A percentile compares a stretch with the other conserved stretches of the same genome.
Evolutionary conservation across 2,888 invertebrate genomes (phyloP).

Genomic region (Acleris cristana): DNA sequence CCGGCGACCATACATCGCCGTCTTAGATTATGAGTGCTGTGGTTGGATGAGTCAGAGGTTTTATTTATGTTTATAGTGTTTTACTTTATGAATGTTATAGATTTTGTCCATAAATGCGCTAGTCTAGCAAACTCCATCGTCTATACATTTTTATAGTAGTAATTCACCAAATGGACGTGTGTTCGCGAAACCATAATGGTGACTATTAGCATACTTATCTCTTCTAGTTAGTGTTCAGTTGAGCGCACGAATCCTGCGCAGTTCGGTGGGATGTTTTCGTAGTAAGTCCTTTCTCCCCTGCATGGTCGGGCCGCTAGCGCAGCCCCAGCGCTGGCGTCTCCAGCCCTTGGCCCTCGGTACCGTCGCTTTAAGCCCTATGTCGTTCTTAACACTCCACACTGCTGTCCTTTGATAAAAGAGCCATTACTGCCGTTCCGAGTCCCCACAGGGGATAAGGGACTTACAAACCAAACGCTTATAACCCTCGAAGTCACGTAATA

Average conservation of each 20-base stretch:
- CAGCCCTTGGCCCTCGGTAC: slow-evolving; percentile 1
- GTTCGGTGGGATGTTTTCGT: slow-evolving; percentile 56
- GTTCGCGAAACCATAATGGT: slow-evolving; percentile 65
- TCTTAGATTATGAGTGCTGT: slow-evolving; percentile 69
- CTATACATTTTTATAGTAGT: slow-evolving; percentile 75
- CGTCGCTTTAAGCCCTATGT: not conserved
- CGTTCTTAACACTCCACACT: slow-evolving; percentile 23
- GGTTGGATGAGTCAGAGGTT: slow-evolving; percentile 81
- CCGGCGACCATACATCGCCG: slow-evolving; percentile 57
- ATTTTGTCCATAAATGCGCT: slow-evolving; percentile 69
- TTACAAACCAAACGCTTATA: slow-evolving; percentile 49
- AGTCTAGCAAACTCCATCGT: slow-evolving; percentile 78
- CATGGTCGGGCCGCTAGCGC: slow-evolving; percentile 47
- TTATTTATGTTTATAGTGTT: slow-evolving; percentile 65
- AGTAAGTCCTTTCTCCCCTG: slow-evolving; percentile 72
- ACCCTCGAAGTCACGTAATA: slow-evolving; percentile 39
- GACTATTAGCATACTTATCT: slow-evolving; percentile 78
- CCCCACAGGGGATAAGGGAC: slow-evolving; percentile 60
- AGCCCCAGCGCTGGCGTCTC: slow-evolving; percentile 13
- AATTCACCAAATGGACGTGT: slow-evolving; percentile 66
- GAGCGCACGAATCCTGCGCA: slow-evolving; percentile 65
- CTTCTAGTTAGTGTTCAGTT: slow-evolving; percentile 74
- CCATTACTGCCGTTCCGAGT: slow-evolving; percentile 17
- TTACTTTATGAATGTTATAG: slow-evolving; percentile 73
- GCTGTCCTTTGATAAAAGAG: slow-evolving; percentile 21